phyloP scores from a whole-genome alignment of 2,888 invertebrate genomes.

The Spilosoma lubricipeda region DNA sequence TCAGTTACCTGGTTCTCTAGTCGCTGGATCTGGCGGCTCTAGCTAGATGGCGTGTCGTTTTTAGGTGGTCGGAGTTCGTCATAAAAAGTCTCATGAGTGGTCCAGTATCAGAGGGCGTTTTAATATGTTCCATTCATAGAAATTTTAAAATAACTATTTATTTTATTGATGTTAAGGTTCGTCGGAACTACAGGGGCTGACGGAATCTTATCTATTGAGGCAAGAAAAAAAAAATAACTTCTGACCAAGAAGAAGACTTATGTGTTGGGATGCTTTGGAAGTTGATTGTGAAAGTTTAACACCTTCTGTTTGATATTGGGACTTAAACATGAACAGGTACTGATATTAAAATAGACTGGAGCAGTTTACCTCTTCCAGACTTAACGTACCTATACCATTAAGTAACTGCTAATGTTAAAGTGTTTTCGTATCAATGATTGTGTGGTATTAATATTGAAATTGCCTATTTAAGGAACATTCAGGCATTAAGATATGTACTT shows the following conservation, averaged over 20 bases:
- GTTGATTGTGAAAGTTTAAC: not conserved
- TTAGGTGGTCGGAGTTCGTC: too few relatives aligned
- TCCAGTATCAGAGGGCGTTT: too few relatives aligned
- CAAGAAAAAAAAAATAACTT: not conserved
- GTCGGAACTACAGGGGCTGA: not conserved
- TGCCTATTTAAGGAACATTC: not conserved
- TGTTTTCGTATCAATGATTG: not conserved
- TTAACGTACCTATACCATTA: too few relatives aligned
- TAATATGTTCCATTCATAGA: too few relatives aligned
- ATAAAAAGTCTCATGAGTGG: too few relatives aligned
- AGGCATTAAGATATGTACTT: not conserved
- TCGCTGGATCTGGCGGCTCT: too few relatives aligned
- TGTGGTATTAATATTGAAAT: not conserved
- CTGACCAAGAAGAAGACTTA: not conserved
- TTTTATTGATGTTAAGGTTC: too few relatives aligned
- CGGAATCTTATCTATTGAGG: not conserved
- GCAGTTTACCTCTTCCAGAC: not conserved
- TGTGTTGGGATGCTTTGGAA: not conserved
- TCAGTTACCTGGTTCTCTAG: too few relatives aligned
- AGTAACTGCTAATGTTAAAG: too few relatives aligned
- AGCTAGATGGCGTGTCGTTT: too few relatives aligned
- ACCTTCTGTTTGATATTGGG: not conserved
- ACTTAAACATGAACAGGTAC: not conserved
- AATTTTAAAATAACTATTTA: too few relatives aligned
- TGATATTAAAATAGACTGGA: not conserved